phyloP scores from a whole-genome alignment of 2,797 vertebrate species.

The Parauchenoglanis punctatus region DNA sequence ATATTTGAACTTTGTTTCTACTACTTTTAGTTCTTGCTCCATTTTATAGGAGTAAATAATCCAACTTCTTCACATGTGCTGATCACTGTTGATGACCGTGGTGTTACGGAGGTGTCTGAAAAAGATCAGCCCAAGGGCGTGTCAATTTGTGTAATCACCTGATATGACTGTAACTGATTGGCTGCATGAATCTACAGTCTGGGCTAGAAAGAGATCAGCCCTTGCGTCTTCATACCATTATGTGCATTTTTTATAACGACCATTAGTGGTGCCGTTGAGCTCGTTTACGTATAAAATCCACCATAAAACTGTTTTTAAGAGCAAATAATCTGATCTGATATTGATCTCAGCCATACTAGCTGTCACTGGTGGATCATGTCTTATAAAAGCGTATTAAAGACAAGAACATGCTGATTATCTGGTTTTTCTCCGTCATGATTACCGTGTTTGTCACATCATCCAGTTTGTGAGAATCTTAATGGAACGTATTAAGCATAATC shows the following conservation, averaged over 20 bases:
- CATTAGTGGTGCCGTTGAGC: too few relatives aligned
- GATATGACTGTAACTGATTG: not conserved
- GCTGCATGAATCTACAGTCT: not conserved
- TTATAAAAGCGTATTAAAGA: not conserved
- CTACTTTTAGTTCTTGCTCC: too few relatives aligned
- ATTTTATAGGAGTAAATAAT: not conserved
- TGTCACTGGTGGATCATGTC: not conserved
- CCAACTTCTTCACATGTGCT: not conserved
- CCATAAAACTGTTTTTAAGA: too few relatives aligned
- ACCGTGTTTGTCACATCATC: not conserved
- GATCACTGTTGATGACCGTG: too few relatives aligned
- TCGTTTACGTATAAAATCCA: not conserved
- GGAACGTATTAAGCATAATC: not conserved
- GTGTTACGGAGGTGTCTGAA: not conserved
- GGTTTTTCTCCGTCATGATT: not conserved
- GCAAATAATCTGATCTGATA: not conserved
- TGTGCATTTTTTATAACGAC: not conserved
- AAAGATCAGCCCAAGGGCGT: not conserved
- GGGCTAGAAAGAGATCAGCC: not conserved
- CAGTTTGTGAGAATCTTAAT: conserved; percentile 15
- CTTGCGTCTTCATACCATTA: not conserved
- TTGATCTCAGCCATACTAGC: not conserved
- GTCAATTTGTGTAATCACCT: not conserved
- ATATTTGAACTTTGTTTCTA: not conserved
- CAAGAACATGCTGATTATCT: not conserved